These are phyloP conservation scores for Takifugu bimaculatus DNA, from an alignment of 2,113 vertebrate genomes.

Conservation along the genomic window DNA sequence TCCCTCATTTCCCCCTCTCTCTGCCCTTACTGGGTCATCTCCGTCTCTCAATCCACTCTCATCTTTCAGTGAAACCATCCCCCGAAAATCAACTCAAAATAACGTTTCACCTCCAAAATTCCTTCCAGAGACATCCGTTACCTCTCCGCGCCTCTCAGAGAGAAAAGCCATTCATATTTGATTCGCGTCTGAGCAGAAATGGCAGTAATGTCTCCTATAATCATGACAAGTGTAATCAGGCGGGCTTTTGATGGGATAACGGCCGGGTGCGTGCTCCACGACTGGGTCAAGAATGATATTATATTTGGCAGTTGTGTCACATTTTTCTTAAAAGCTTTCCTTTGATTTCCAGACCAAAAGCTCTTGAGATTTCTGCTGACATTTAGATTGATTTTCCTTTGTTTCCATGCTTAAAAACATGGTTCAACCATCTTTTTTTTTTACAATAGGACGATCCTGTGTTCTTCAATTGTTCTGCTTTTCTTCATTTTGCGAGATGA, in stretches of 20 bases:
- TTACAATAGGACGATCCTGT: neutral
- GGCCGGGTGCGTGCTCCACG: conserved; percentile 35
- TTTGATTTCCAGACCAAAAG: conserved; percentile 60
- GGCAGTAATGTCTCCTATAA: conserved; percentile 70
- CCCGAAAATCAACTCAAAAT: conserved; percentile 60
- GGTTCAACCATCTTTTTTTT: neutral
- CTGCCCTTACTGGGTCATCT: conserved; percentile 48
- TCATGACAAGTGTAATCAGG: conserved; percentile 66
- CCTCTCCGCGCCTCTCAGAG: conserved; percentile 40
- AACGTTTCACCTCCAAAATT: conserved; percentile 66
- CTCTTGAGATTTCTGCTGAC: conserved; percentile 27
- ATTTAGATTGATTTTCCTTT: conserved; percentile 34
- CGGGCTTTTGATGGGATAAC: conserved; percentile 64
- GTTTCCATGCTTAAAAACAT: conserved; percentile 20
- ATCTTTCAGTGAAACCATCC: conserved; percentile 54
- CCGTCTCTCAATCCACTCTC: conserved; percentile 48
- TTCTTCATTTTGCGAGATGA: neutral
- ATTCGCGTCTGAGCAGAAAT: conserved; percentile 65
- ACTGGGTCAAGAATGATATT: conserved; percentile 54
- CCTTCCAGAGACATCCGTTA: conserved; percentile 61
- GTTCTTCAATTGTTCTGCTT: conserved; percentile 5
- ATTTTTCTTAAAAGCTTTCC: conserved; percentile 54
- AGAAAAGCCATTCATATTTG: conserved; percentile 61
- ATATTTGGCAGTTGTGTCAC: conserved; percentile 62
- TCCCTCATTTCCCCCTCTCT: conserved; percentile 24